Evolutionary conservation across 2,888 invertebrate species (phyloP), one percentile per base, ranked within the genome.

Genomic region (Balanococcus diminutus): DNA sequence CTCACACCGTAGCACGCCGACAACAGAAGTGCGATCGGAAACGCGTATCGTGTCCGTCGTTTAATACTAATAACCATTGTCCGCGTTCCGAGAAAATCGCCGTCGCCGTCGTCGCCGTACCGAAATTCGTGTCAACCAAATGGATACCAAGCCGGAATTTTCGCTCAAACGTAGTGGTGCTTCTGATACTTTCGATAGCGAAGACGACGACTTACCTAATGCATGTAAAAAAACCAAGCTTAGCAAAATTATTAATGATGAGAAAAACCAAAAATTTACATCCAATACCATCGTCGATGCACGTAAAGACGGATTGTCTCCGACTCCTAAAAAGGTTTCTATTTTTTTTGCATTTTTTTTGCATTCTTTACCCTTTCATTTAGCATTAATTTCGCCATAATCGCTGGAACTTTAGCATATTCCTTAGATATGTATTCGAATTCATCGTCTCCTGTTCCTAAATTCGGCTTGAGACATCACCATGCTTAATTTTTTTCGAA

Each of bases 41-140:
- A 83, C 83, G 51, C 83, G 83, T 83, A 83, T 56, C 83, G 83
- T 83, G 83, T 83, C 83, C 83, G 83, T 83, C 83, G 83, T 83
- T 79, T 79, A 79, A 79, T 79, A 79, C 75, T 32, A 79, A 79
- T 79, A 79, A 79, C 75, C 75, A 36, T 79, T 79, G 75, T 79
- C 75, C 75, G 75, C 75, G 75, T 79, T 79, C 19, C 19, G 2
- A 56, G n/a, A 72, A 67, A 56, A 67, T 28, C 67, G 31, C 72
- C 32, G 75, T 19, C 75, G 36, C 56, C n/a, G n/a, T n/a, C n/a
- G n/a, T n/a, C n/a, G n/a, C n/a, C n/a, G n/a, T n/a, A n/a, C n/a
- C 56, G 56, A 56, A 72, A n/a, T 32, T 79, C 75, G 75, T 79
- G 36, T 79, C 75, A 31, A 36, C 75, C 75, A 79, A 79, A 79